Percentiles rank a stretch among this genome's conserved stretches.
phyloP scores from a whole-genome alignment of 2,888 invertebrate genomes.

The Meghimatium bilineatum region DNA sequence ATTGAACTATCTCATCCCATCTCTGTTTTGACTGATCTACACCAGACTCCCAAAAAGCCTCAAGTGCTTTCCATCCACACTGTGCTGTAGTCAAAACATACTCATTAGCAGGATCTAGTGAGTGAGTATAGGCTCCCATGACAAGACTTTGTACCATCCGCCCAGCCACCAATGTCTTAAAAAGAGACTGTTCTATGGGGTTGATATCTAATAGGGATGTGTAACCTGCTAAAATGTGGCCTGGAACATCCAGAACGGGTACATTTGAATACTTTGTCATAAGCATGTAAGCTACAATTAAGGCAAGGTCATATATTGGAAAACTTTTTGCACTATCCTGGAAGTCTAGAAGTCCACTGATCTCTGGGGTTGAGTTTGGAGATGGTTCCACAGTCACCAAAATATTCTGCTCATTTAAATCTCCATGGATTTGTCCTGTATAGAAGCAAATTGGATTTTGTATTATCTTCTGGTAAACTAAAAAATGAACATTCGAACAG shows the following conservation, averaged over 20 bases:
- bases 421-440: conserved; percentile 87
- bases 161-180: conserved; percentile 86
- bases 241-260: conserved; percentile 69
- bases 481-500: background rate
- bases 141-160: conserved; percentile 90
- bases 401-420: conserved; percentile 93
- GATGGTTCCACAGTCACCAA: conserved; percentile 79
- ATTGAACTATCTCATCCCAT: conserved; percentile 43
- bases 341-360: conserved; percentile 85
- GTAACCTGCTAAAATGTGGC: conserved; percentile 87
- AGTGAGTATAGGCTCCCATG: conserved; percentile 86
- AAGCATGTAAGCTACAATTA: conserved; percentile 88
- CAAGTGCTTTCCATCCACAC: conserved; percentile 69
- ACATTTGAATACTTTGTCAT: conserved; percentile 82
- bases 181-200: conserved; percentile 81
- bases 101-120: conserved; percentile 86
- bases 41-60: conserved; percentile 63
- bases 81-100: conserved; percentile 84
- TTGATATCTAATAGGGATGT: conserved; percentile 79
- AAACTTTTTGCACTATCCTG: conserved; percentile 87
- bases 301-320: conserved; percentile 88
- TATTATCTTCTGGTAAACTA: background rate
- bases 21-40: conserved; percentile 44
- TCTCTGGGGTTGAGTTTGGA: conserved; percentile 68
- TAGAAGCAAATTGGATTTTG: background rate